Evolutionary conservation across 2,113 vertebrate species (phyloP).

Genomic region (Rhegmatorhina hoffmannsi): DNA sequence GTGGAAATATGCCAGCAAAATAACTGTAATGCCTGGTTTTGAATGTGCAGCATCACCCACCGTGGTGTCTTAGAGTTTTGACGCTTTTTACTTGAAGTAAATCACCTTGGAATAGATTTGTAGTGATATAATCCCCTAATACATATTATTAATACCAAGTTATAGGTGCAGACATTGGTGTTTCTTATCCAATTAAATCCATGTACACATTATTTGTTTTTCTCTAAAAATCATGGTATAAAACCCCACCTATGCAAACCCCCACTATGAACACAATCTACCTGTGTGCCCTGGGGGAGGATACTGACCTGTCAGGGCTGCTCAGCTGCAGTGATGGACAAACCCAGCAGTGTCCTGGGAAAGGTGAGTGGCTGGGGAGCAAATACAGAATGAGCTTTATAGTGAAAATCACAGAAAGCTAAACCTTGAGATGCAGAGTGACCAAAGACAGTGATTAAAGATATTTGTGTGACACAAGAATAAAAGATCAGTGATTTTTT

Average conservation of each 20-base stretch:
- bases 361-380: not conserved
- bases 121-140: not conserved
- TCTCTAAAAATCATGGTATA: not conserved
- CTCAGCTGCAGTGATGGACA: not conserved
- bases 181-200: not conserved
- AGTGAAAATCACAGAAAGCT: not conserved
- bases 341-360: not conserved
- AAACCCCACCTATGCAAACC: fast-evolving
- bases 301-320: not conserved
- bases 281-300: not conserved
- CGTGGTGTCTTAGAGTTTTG: not conserved
- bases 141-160: not conserved
- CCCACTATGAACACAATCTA: not conserved
- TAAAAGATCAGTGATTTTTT: not conserved
- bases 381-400: not conserved
- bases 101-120: not conserved
- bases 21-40: not conserved
- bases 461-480: not conserved
- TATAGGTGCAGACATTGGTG: not conserved
- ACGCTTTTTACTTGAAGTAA: not conserved
- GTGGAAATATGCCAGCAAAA: not conserved
- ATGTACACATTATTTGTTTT: not conserved
- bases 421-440: not conserved
- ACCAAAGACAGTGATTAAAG: not conserved
- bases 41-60: not conserved